phyloP scores from a whole-genome alignment of 2,888 invertebrate genomes.

The Drosophila helvetica region DNA sequence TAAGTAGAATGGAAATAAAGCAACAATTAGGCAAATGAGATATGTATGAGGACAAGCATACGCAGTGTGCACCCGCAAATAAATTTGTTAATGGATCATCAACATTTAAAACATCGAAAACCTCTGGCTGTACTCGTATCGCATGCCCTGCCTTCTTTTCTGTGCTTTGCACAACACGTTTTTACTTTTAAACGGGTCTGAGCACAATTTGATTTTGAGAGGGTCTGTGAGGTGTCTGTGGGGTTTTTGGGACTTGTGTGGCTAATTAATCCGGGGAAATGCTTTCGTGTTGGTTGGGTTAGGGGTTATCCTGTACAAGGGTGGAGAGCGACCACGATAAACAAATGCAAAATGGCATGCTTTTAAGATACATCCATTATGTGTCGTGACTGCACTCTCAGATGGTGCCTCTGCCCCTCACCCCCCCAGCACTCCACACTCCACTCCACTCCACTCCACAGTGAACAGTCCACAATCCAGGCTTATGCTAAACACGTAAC shows the following conservation, averaged over 20 bases:
- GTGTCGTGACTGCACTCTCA: conserved; percentile 40
- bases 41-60: conserved; percentile 46
- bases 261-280: conserved; percentile 56
- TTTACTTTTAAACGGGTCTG: conserved; percentile 41
- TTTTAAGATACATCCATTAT: conserved; percentile 55
- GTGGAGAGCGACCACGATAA: conserved; percentile 32
- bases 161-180: conserved; percentile 12
- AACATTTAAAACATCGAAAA: conserved; percentile 22
- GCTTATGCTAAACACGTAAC: conserved; percentile 52
- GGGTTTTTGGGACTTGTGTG: conserved; percentile 4
- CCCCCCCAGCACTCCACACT: not conserved
- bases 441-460: not conserved
- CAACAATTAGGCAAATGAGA: conserved; percentile 11
- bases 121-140: not conserved
- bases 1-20: conserved; percentile 79
- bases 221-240: conserved; percentile 27
- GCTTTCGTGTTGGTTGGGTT: conserved; percentile 28
- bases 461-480: conserved; percentile 4
- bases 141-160: not conserved
- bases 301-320: no score
- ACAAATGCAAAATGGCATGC: conserved; percentile 54
- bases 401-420: not conserved
- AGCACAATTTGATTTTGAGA: conserved; percentile 44
- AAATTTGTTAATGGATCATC: conserved; percentile 27
- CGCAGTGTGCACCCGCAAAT: conserved; percentile 37